Conservation (phyloP, 2,113 vertebrate species). For the Rhombomys opimus region DNA sequence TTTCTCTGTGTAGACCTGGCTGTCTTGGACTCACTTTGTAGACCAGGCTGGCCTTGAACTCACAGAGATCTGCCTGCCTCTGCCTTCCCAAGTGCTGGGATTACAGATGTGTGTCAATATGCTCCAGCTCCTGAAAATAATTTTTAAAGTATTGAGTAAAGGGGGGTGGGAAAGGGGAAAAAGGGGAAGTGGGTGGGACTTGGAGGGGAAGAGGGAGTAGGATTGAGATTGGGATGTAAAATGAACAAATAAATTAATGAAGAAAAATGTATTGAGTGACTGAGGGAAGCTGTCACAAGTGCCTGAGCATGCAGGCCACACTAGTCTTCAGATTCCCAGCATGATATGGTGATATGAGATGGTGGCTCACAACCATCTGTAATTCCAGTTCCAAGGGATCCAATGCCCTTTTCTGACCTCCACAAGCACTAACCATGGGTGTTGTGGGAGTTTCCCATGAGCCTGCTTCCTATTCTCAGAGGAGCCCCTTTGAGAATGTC, state of each 20-base stretch:
- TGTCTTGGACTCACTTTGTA: not conserved
- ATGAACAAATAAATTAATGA: too few relatives aligned
- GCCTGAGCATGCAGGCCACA: too few relatives aligned
- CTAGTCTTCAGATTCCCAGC: not conserved
- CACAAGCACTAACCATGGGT: not conserved
- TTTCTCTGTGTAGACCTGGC: not conserved
- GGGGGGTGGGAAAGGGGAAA: too few relatives aligned
- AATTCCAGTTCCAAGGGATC: not conserved
- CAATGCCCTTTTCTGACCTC: not conserved
- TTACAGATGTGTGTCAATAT: too few relatives aligned
- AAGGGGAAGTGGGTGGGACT: too few relatives aligned
- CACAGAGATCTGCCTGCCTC: not conserved
- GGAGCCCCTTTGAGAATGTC: not conserved
- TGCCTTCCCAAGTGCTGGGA: not conserved
- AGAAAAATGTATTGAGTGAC: not conserved
- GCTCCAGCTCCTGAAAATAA: not conserved
- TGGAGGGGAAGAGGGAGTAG: too few relatives aligned
- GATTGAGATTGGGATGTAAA: too few relatives aligned
- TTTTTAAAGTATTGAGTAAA: not conserved
- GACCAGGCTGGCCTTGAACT: not conserved
- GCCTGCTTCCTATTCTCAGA: not conserved
- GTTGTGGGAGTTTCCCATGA: not conserved
- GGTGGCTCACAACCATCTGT: not conserved
- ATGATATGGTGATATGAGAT: not conserved
- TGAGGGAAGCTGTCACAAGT: not conserved